phyloP scores from a whole-genome alignment of 2,113 vertebrate genomes.

The Phaethornis superciliosus region DNA sequence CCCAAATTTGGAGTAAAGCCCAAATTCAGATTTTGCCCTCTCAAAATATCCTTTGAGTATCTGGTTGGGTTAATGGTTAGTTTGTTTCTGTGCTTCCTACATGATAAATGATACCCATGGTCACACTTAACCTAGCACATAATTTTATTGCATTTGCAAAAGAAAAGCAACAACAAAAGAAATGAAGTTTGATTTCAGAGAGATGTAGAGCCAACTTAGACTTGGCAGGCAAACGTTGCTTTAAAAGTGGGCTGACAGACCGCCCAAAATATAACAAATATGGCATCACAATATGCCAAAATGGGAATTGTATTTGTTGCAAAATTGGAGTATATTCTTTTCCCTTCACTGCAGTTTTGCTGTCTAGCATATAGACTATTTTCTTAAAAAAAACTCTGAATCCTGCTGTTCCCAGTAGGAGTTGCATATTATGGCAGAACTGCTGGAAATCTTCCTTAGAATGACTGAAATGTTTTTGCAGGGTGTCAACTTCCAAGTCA shows the following conservation, averaged over 20 bases:
- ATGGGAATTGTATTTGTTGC: constrained; percentile 54
- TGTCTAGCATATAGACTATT: constrained; percentile 42
- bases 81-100: constrained; percentile 26
- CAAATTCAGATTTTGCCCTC: constrained; percentile 1
- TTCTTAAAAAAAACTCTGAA: constrained; percentile 48
- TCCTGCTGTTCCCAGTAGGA: constrained; percentile 59
- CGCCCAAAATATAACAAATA: constrained; percentile 43
- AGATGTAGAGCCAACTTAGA: constrained; percentile 33
- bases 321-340: constrained; percentile 69
- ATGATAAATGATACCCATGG: constrained; percentile 43
- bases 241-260: constrained; percentile 53
- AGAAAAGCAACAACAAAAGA: constrained; percentile 36
- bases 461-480: constrained; percentile 71
- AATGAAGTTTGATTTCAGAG: constrained; percentile 58
- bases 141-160: constrained; percentile 61
- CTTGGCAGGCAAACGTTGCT: constrained; percentile 48
- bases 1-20: constrained; percentile 4
- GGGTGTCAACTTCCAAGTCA: constrained; percentile 68
- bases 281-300: constrained; percentile 55
- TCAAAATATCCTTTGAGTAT: constrained; percentile 57
- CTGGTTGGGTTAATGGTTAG: neutral
- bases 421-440: constrained; percentile 51
- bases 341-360: constrained; percentile 31
- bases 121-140: constrained; percentile 39
- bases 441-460: constrained; percentile 57